Evolutionary conservation across 2,888 invertebrate species (phyloP).

Genomic region (Philhelius pedissequus): DNA sequence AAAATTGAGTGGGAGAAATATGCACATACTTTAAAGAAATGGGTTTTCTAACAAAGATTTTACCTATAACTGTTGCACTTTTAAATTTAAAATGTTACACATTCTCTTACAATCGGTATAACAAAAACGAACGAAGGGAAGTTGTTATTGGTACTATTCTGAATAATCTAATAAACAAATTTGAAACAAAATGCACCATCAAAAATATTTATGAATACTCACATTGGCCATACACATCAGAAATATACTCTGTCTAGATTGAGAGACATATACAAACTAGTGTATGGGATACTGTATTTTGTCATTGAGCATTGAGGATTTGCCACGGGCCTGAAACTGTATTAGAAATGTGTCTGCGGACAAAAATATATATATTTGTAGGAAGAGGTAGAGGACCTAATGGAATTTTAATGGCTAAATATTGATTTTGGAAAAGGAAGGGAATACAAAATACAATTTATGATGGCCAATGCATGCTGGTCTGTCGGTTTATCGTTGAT

Average conservation of each 20-base stretch:
- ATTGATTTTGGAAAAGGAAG: slow-evolving; percentile 54
- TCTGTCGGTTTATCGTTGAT: background rate
- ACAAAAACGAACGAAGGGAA: too few relatives aligned
- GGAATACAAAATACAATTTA: slow-evolving; percentile 44
- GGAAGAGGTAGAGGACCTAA: slow-evolving; percentile 38
- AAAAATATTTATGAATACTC: background rate
- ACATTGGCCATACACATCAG: too few relatives aligned
- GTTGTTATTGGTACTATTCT: too few relatives aligned
- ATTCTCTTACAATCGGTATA: too few relatives aligned
- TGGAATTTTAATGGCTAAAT: slow-evolving; percentile 58
- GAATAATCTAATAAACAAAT: too few relatives aligned
- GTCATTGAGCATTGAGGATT: background rate
- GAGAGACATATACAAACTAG: background rate
- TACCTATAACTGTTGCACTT: too few relatives aligned
- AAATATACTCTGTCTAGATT: background rate
- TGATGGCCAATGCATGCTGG: slow-evolving; percentile 8
- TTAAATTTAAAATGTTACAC: too few relatives aligned
- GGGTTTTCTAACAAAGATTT: too few relatives aligned
- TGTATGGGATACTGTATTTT: background rate
- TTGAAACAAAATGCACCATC: too few relatives aligned
- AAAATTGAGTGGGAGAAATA: too few relatives aligned
- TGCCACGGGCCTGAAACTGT: background rate
- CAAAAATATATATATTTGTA: slow-evolving; percentile 25
- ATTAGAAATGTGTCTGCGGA: slow-evolving; percentile 11
- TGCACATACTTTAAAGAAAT: too few relatives aligned